Evolutionary conservation across 2,888 invertebrate genomes (phyloP), one percentile per base, ranked within the genome.

Genomic region (Torymus texanus): DNA sequence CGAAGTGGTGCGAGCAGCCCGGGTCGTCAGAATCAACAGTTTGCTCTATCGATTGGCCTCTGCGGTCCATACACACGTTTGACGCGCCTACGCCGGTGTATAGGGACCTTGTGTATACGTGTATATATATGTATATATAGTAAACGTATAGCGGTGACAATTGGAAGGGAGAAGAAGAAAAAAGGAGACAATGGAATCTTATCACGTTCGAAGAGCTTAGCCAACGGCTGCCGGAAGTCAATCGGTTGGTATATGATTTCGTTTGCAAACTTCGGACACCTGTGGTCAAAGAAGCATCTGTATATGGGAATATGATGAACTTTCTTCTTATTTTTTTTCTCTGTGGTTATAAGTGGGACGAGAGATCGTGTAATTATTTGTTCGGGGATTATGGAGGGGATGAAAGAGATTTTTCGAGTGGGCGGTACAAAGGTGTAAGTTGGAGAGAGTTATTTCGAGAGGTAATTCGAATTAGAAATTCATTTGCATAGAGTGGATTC

Each of bases 1-100:
- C 1, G 21, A 21, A 21, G 21, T 2, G 80, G 83, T 83, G 84
- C 82, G 83, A 83, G 85, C 84, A 21, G 85, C 86, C 88, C 88
- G 88, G 88, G 89, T 70, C 65, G 71, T 85, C 86, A 84, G 89
- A 90, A 90, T 90, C 90, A 90, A 90, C 89, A 90, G 90, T 90
- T 90, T 90, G 89, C 90, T 90, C 88, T 89, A 90, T 90, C 90
- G 90, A 90, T 90, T 89, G 86, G 86, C 82, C 81, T 41, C 41
- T 16, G 68, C 29, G 63, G 77, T 74, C 73, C 71, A 75, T 41
- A 29, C 58, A 41, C 73, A 58, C 41, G 41, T 41, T 56, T 12
- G 29, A 68, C 56, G 24, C 24, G 41, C 29, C 16, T 29, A 67
- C n/a, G 24, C 4, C 12, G 13, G 13, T 2, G 16, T 55, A 41